phyloP scores from a whole-genome alignment of 2,113 vertebrate genomes.

The Propithecus coquereli region DNA sequence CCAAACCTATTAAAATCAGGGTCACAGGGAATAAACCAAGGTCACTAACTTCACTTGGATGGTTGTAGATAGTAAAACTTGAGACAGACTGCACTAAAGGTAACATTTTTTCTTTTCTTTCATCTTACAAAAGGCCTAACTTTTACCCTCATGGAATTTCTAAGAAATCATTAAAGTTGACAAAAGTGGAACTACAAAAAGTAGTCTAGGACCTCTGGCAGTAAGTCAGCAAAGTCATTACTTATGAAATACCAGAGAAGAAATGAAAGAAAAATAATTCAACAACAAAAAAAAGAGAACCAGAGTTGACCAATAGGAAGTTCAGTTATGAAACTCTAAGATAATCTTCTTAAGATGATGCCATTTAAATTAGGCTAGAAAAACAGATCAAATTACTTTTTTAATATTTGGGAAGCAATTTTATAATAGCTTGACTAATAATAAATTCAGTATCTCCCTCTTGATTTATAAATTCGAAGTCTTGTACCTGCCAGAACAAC shows the following conservation, averaged over 20 bases:
- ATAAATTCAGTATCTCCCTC: background rate
- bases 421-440: conserved; percentile 5
- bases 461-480: conserved; percentile 5
- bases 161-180: conserved; percentile 19
- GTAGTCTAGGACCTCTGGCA: background rate
- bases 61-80: background rate
- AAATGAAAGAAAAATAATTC: background rate
- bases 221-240: background rate
- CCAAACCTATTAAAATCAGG: conserved; percentile 12
- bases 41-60: background rate
- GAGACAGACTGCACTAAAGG: background rate
- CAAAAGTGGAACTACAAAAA: background rate
- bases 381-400: conserved; percentile 30
- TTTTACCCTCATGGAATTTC: background rate
- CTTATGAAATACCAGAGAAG: background rate
- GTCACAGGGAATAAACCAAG: conserved; percentile 4
- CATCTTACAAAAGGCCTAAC: background rate
- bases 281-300: background rate
- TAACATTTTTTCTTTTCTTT: background rate
- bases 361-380: background rate
- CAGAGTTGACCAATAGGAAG: background rate
- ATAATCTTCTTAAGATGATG: background rate
- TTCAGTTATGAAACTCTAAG: background rate
- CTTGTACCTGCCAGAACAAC: background rate
- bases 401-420: conserved; percentile 19